A percentile compares a stretch with the other conserved stretches of the same genome.
Conservation (phyloP, 2,797 vertebrate genomes). For the Simalia tracyae region DNA sequence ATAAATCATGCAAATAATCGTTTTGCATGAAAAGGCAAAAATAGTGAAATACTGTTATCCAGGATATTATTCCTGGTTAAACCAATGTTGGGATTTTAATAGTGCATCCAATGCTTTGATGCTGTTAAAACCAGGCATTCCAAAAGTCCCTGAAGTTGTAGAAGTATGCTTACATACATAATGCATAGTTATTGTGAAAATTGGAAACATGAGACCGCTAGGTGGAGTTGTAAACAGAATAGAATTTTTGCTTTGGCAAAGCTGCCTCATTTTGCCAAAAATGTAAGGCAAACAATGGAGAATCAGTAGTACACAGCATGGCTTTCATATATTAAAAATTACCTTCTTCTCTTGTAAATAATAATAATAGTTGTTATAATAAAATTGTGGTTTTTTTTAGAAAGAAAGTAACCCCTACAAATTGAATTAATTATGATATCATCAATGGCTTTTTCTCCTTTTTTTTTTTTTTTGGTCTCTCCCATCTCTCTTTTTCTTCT, state of each 20-base stretch:
- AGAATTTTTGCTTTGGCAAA: constrained; percentile 39
- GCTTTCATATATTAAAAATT: constrained; percentile 12
- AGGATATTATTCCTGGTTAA: not conserved
- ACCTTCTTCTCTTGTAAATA: constrained; percentile 4
- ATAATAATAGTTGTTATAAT: constrained; percentile 17
- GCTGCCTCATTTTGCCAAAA: constrained; percentile 21
- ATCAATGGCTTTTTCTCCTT: not conserved
- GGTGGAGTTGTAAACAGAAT: constrained; percentile 63
- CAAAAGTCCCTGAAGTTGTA: not conserved
- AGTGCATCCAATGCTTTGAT: not conserved
- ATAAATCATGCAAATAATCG: no score
- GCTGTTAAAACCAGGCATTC: constrained; percentile 13
- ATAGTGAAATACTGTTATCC: not conserved
- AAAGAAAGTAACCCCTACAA: constrained; percentile 32
- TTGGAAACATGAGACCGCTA: constrained; percentile 56
- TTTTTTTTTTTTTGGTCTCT: constrained; percentile 3
- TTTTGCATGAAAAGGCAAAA: not conserved
- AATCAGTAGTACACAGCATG: constrained; percentile 29
- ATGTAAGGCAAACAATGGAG: constrained; percentile 31
- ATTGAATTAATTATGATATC: constrained; percentile 11
- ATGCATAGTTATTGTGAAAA: constrained; percentile 18
- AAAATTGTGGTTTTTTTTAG: constrained; percentile 32
- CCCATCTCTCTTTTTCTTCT: constrained; percentile 16
- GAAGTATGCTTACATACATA: not conserved
- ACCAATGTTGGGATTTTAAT: not conserved